These are phyloP conservation scores for Heteropelma amictum DNA, from an alignment of 2,888 invertebrate species.

Conservation along the genomic window DNA sequence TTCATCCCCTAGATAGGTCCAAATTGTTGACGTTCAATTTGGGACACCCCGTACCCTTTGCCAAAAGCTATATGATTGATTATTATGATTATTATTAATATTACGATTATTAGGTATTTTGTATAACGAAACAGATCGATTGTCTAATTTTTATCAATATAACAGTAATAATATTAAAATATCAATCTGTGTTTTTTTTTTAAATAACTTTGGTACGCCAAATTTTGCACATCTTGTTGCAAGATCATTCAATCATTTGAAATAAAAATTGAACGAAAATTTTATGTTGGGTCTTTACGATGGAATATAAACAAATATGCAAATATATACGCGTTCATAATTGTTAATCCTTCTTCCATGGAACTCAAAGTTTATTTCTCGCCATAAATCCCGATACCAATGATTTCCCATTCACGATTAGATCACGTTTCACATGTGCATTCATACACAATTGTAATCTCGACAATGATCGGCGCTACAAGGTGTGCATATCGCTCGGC, in stretches of 20 bases:
- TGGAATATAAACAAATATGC: conserved; percentile 1
- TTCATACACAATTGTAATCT: not conserved
- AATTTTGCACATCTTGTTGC: not conserved
- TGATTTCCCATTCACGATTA: not conserved
- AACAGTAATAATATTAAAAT: too few species aligned
- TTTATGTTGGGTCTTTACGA: not conserved
- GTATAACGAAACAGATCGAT: too few species aligned
- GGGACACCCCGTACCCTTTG: too few species aligned
- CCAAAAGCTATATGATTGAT: too few species aligned
- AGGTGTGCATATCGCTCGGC: not conserved
- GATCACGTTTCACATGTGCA: not conserved
- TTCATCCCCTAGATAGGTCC: too few species aligned
- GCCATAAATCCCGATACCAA: not conserved
- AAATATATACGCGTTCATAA: conserved; percentile 11
- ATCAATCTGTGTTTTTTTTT: too few species aligned
- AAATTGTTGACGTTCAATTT: too few species aligned
- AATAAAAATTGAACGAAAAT: not conserved
- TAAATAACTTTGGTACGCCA: too few species aligned
- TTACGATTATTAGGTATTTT: too few species aligned
- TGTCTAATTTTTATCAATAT: too few species aligned
- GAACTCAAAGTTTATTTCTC: too few species aligned
- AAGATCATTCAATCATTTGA: not conserved
- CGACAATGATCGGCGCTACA: not conserved
- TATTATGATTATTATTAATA: too few species aligned
- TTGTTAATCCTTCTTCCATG: conserved; percentile 11